A percentile compares a stretch with the other conserved stretches of the same genome.
phyloP scores from a whole-genome alignment of 2,797 vertebrate genomes.

The Fratercula arctica region DNA sequence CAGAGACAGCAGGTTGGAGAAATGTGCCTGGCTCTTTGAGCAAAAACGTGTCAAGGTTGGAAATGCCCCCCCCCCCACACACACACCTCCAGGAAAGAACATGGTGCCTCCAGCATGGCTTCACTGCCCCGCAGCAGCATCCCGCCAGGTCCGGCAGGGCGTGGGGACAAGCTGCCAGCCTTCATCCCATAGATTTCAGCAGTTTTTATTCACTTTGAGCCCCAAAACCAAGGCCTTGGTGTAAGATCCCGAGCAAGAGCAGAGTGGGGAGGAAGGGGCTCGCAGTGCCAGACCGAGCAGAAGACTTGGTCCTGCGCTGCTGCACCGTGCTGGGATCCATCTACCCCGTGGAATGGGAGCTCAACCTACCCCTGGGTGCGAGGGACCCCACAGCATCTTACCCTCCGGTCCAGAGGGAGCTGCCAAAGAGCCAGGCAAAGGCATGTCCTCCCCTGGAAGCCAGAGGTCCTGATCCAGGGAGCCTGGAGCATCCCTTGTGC shows the following conservation, averaged over 20 bases:
- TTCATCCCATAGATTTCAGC: neutral
- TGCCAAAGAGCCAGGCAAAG: neutral
- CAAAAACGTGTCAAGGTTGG: neutral
- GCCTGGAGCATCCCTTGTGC: rapidly evolving
- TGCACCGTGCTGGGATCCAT: rapidly evolving
- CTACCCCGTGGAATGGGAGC: rapidly evolving
- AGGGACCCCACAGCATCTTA: neutral
- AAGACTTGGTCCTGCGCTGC: neutral
- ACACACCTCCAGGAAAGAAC: neutral
- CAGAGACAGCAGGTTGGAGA: slow-evolving; percentile 53
- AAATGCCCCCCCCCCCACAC: neutral
- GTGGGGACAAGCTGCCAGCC: neutral
- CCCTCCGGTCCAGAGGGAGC: rapidly evolving
- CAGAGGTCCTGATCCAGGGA: neutral
- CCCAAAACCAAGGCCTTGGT: neutral
- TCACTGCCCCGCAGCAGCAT: neutral
- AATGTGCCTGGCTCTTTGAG: neutral
- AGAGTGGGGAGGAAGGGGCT: neutral
- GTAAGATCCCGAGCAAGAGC: neutral
- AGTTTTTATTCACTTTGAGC: neutral
- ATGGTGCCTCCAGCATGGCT: neutral
- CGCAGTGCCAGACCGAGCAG: neutral
- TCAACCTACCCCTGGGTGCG: rapidly evolving
- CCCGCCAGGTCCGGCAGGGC: rapidly evolving
- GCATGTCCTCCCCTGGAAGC: neutral